Conservation (phyloP, 1,140 invertebrate genomes). For the Diachasmimorpha longicaudata region DNA sequence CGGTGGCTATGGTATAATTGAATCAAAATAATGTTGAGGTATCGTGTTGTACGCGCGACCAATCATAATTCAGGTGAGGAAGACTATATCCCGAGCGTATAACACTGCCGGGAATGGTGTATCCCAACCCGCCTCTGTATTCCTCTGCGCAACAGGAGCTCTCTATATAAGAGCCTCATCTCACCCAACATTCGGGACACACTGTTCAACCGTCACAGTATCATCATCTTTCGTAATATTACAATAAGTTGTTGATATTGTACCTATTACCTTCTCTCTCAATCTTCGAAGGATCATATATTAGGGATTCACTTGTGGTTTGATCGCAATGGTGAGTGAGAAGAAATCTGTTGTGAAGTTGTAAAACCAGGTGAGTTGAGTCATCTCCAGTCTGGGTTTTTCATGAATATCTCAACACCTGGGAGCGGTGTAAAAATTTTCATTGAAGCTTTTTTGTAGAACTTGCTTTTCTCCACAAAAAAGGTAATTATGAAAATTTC, state of each 20-base stretch:
- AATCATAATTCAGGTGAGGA: slow-evolving; percentile 57
- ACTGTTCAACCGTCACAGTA: not conserved
- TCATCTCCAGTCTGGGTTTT: no score
- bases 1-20: slow-evolving; percentile 49
- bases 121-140: slow-evolving; percentile 57
- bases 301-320: not conserved
- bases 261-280: no score
- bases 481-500: no score
- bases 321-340: not conserved
- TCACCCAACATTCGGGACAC: slow-evolving; percentile 37
- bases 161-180: slow-evolving; percentile 44
- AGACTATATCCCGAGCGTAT: slow-evolving; percentile 36
- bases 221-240: not conserved
- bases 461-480: no score
- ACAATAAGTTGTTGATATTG: not conserved
- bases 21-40: slow-evolving; percentile 56
- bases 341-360: no score
- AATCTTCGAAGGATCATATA: not conserved
- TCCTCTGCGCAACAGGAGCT: slow-evolving; percentile 24
- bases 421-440: no score
- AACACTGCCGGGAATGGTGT: slow-evolving; percentile 42
- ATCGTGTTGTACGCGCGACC: slow-evolving; percentile 49
- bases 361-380: no score
- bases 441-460: no score
- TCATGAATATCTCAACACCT: no score